Conservation (phyloP, 2,113 vertebrate species). For the Chloroceryle aenea region DNA sequence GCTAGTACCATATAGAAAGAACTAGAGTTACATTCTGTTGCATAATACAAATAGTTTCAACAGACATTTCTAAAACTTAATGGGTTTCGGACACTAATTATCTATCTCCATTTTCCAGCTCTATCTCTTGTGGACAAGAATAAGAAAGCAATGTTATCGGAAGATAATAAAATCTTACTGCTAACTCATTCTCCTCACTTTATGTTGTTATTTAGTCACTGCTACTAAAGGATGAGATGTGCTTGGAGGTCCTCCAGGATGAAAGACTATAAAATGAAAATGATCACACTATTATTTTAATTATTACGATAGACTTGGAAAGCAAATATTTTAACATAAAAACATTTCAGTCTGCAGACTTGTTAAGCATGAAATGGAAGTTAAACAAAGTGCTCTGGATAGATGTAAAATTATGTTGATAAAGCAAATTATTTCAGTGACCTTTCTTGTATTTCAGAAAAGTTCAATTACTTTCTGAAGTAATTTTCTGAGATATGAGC, state of each 20-base stretch:
- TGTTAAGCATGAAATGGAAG: background rate
- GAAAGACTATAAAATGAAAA: background rate
- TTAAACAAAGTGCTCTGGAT: background rate
- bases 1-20: background rate
- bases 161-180: background rate
- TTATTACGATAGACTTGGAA: background rate
- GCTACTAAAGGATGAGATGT: background rate
- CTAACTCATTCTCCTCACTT: background rate
- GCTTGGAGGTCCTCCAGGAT: background rate
- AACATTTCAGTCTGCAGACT: background rate
- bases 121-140: background rate
- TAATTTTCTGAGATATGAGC: background rate
- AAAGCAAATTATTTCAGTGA: background rate
- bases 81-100: background rate
- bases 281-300: background rate
- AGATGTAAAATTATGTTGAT: background rate
- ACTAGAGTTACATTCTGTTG: background rate
- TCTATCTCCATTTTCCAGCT: background rate
- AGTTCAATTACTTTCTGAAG: background rate
- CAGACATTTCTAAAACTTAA: background rate
- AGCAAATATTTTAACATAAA: conserved; percentile 9
- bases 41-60: background rate
- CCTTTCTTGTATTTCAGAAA: background rate
- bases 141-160: background rate
- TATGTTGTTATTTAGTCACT: background rate